Percentiles rank a stretch among this genome's conserved stretches.
These are phyloP conservation scores for Drosophila fungiperda DNA, from an alignment of 2,888 invertebrate genomes.

Conservation along the genomic window DNA sequence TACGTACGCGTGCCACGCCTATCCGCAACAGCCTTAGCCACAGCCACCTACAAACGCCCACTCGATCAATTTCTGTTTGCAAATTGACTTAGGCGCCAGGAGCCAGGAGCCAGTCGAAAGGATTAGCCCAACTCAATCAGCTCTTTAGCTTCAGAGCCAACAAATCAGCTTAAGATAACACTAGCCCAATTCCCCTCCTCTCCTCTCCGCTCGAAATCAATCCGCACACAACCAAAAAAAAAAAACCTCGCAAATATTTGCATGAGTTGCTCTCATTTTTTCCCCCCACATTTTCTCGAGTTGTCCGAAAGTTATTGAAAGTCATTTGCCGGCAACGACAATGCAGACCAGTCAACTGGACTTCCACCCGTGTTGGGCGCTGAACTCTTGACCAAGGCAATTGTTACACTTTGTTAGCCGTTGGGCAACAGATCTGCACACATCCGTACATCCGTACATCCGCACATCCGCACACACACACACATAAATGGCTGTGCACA, in stretches of 20 bases:
- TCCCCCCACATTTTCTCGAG: conserved; percentile 9
- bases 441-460: not conserved
- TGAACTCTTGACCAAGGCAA: conserved; percentile 60
- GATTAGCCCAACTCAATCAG: conserved; percentile 59
- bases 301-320: conserved; percentile 67
- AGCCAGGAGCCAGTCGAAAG: conserved; percentile 12
- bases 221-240: conserved; percentile 7
- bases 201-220: not conserved
- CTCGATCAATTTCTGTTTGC: conserved; percentile 27
- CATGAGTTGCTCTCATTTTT: conserved; percentile 21
- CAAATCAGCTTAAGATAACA: conserved; percentile 80
- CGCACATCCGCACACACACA: not conserved
- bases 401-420: conserved; percentile 79
- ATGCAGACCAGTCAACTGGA: conserved; percentile 8
- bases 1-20: conserved; percentile 20
- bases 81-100: conserved; percentile 45
- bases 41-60: conserved; percentile 6
- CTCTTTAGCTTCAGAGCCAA: conserved; percentile 49
- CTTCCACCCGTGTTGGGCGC: conserved; percentile 26
- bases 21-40: not conserved
- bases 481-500: not conserved
- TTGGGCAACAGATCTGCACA: conserved; percentile 51
- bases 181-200: not conserved
- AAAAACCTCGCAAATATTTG: conserved; percentile 56
- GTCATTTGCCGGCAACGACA: conserved; percentile 70